Evolutionary conservation across 2,797 vertebrate species (phyloP).

Genomic region (Percopsis omiscomaycus): DNA sequence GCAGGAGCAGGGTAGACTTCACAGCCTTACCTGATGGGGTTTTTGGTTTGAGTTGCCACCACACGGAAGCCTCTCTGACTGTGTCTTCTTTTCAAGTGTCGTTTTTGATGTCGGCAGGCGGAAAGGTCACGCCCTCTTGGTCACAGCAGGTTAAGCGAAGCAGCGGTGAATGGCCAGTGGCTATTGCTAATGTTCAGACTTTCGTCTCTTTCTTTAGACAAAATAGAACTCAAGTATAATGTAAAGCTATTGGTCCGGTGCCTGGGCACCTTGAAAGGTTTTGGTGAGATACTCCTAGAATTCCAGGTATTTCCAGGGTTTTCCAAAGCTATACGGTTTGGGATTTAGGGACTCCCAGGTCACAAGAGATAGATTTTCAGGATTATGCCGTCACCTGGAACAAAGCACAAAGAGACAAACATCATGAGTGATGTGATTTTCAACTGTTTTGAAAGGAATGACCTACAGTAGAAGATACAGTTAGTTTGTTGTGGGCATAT

Average conservation of each 20-base stretch:
- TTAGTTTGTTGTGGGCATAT: slow-evolving; percentile 41
- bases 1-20: slow-evolving; percentile 74
- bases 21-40: slow-evolving; percentile 83
- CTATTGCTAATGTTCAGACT: slow-evolving; percentile 71
- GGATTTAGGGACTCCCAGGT: slow-evolving; percentile 75
- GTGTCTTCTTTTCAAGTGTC: slow-evolving; percentile 77
- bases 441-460: slow-evolving; percentile 40
- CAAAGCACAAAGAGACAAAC: slow-evolving; percentile 34
- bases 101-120: slow-evolving; percentile 76
- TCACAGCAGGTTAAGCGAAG: slow-evolving; percentile 72
- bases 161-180: slow-evolving; percentile 55
- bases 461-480: slow-evolving; percentile 27
- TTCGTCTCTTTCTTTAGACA: slow-evolving; percentile 64
- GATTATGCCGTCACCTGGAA: slow-evolving; percentile 70
- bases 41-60: slow-evolving; percentile 73
- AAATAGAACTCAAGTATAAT: slow-evolving; percentile 59
- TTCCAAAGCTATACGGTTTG: slow-evolving; percentile 76
- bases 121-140: slow-evolving; percentile 79
- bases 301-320: slow-evolving; percentile 82
- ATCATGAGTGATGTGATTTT: slow-evolving; percentile 44
- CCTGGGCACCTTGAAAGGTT: slow-evolving; percentile 74
- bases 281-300: slow-evolving; percentile 76
- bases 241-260: slow-evolving; percentile 78
- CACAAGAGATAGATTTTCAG: slow-evolving; percentile 57
- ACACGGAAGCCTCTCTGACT: slow-evolving; percentile 72